A percentile compares a stretch with the other conserved stretches of the same genome.
Conservation (phyloP, 2,888 invertebrate species). For the Lasioglossum morio region DNA sequence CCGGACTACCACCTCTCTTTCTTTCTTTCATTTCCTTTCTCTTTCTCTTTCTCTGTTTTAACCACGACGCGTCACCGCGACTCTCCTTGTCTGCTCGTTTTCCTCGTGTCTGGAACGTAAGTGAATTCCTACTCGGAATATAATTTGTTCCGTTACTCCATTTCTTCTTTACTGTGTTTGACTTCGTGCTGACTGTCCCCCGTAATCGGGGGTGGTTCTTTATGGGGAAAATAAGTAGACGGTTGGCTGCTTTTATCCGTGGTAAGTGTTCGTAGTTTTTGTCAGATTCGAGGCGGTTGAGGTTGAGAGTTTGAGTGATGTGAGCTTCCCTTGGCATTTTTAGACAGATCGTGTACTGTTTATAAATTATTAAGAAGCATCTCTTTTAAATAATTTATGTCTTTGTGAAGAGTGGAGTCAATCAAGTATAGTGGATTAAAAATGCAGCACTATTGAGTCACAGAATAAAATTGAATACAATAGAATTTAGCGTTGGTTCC, state of each 20-base stretch:
- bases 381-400: too few relatives aligned
- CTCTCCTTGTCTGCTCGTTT: not conserved
- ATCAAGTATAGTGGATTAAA: not conserved
- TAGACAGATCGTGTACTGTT: not conserved
- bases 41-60: not conserved
- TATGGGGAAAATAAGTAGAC: not conserved
- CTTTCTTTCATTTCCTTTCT: not conserved
- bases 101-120: not conserved
- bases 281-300: not conserved
- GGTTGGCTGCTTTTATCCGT: not conserved
- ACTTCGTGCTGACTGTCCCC: not conserved
- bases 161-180: not conserved
- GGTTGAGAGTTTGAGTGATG: too few relatives aligned
- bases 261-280: not conserved
- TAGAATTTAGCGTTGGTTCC: not conserved
- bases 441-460: not conserved
- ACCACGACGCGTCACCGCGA: not conserved
- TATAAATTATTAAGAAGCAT: too few relatives aligned
- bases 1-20: not conserved
- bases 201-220: not conserved
- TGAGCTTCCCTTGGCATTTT: too few relatives aligned
- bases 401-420: too few relatives aligned
- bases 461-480: not conserved
- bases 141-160: slow-evolving; percentile 7
- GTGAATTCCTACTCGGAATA: slow-evolving; percentile 5